Evolutionary conservation across 2,888 invertebrate species (phyloP).

Genomic region (Iselma pallidipennis): DNA sequence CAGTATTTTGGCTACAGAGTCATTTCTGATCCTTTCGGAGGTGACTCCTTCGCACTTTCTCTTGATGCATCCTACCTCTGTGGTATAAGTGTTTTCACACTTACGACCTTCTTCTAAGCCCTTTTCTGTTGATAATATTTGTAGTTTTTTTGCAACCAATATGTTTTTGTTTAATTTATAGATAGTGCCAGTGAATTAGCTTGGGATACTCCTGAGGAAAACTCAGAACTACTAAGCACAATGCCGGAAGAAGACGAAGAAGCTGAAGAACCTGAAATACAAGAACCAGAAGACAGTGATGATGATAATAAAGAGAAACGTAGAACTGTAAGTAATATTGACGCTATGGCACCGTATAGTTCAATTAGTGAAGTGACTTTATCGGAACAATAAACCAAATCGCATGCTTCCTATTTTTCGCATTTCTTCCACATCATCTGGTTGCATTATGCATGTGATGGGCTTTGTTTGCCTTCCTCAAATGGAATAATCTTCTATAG

Average conservation of each 20-base stretch:
- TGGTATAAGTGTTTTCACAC: too few relatives aligned
- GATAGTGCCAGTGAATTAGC: conserved; percentile 60
- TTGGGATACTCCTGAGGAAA: conserved; percentile 63
- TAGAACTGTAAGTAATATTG: conserved; percentile 57
- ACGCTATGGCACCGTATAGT: conserved; percentile 58
- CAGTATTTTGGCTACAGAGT: too few relatives aligned
- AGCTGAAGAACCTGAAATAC: too few relatives aligned
- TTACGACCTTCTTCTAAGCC: too few relatives aligned
- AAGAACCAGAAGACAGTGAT: conserved; percentile 36
- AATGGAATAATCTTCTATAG: not conserved
- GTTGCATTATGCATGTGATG: not conserved
- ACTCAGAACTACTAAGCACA: conserved; percentile 49
- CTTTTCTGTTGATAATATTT: too few relatives aligned
- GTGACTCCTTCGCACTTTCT: too few relatives aligned
- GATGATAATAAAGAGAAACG: conserved; percentile 32
- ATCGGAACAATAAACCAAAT: not conserved
- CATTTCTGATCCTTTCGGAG: too few relatives aligned
- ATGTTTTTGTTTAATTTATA: conserved; percentile 35
- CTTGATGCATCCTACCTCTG: too few relatives aligned
- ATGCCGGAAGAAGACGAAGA: conserved; percentile 53
- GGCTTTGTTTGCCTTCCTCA: not conserved
- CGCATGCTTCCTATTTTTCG: not conserved
- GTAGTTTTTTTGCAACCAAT: too few relatives aligned
- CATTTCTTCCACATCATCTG: not conserved
- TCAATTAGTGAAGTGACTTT: conserved; percentile 60